Evolutionary conservation across 2,888 invertebrate genomes (phyloP).

Genomic region (Ephialtes manifestator): DNA sequence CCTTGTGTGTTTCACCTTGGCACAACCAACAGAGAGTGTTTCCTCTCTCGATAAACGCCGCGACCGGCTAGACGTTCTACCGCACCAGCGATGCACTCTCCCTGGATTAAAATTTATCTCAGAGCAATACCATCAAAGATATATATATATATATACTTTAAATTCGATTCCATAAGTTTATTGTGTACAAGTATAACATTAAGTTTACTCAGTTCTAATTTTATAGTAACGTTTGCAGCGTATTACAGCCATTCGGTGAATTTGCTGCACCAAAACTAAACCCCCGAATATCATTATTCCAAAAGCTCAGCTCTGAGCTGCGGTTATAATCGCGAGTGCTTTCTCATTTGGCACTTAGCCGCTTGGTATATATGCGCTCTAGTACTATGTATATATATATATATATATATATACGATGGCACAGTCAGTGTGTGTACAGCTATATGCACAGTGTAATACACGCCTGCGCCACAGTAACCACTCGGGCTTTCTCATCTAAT

Average conservation of each 20-base stretch:
- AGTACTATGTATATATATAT: neutral
- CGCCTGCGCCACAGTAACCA: conserved; percentile 24
- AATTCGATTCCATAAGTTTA: conserved; percentile 54
- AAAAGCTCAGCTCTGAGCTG: conserved; percentile 15
- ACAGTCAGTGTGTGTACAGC: neutral
- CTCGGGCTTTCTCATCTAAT: conserved; percentile 36
- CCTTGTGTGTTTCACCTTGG: conserved; percentile 59
- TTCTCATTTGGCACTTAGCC: conserved; percentile 54
- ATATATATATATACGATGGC: neutral
- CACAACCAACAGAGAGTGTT: conserved; percentile 66
- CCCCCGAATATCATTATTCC: conserved; percentile 25
- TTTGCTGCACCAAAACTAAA: conserved; percentile 12
- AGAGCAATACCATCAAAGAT: conserved; percentile 29
- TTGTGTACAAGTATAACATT: conserved; percentile 14
- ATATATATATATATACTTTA: conserved; percentile 38
- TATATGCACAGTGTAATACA: conserved; percentile 6
- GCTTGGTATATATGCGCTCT: conserved; percentile 10
- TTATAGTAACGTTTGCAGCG: neutral
- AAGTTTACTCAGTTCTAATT: conserved; percentile 54
- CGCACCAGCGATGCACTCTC: conserved; percentile 57
- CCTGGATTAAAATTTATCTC: conserved; percentile 68
- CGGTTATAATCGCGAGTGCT: conserved; percentile 45
- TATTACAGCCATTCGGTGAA: conserved; percentile 18
- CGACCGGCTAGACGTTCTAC: conserved; percentile 54
- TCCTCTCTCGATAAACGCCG: conserved; percentile 69